Conservation (phyloP, 2,797 vertebrate species). For the Cyprinodon diabolis region DNA sequence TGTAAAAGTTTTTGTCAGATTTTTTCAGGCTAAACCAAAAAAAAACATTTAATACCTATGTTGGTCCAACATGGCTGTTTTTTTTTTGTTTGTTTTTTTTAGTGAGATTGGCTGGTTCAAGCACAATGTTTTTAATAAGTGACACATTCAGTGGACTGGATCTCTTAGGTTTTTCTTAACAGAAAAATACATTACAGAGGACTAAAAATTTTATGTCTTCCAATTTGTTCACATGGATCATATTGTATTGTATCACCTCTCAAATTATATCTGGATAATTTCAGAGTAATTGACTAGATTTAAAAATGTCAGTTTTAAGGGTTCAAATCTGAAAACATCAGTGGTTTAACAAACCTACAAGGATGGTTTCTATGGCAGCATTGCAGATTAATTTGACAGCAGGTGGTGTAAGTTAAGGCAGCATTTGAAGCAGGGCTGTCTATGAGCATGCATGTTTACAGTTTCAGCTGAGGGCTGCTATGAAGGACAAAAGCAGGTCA, state of each 20-base stretch:
- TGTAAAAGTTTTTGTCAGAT: no score
- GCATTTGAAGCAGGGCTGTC: slow-evolving; percentile 6
- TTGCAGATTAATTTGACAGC: slow-evolving; percentile 19
- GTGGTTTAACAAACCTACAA: slow-evolving; percentile 18
- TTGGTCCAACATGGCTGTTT: no score
- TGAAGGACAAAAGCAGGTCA: neutral
- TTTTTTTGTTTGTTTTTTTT: no score
- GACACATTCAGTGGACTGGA: neutral
- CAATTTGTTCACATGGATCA: slow-evolving; percentile 11
- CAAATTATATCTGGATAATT: slow-evolving; percentile 1
- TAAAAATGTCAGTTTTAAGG: slow-evolving; percentile 9
- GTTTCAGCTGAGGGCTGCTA: neutral
- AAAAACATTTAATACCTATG: no score
- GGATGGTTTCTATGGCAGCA: slow-evolving; percentile 35
- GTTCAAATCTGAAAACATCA: slow-evolving; percentile 27
- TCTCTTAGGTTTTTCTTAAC: slow-evolving; percentile 19
- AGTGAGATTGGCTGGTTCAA: neutral
- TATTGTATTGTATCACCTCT: slow-evolving; percentile 20
- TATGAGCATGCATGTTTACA: neutral
- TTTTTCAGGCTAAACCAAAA: no score
- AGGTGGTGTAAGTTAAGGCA: slow-evolving; percentile 22
- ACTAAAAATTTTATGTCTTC: slow-evolving; percentile 6
- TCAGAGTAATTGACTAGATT: slow-evolving; percentile 23
- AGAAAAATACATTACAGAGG: slow-evolving; percentile 12
- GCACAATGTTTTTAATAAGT: slow-evolving; percentile 10